These are phyloP conservation scores for Stenolophus ochropezus DNA, from an alignment of 2,888 invertebrate species.

Conservation along the genomic window DNA sequence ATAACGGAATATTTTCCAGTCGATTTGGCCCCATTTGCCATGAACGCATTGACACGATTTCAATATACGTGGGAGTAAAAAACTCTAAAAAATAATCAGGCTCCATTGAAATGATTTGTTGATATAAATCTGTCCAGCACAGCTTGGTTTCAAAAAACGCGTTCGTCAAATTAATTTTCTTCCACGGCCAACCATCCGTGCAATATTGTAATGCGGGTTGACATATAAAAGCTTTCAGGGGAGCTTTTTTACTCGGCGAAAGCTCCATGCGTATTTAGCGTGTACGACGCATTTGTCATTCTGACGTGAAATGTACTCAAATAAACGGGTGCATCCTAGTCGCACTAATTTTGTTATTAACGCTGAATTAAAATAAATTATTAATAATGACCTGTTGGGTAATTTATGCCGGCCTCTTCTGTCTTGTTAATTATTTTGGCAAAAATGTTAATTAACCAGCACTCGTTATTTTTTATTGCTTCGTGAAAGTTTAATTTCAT, in stretches of 20 bases:
- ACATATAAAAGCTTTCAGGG: conserved; percentile 54
- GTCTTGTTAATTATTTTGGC: not conserved
- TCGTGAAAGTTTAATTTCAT: conserved; percentile 3
- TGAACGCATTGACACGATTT: not conserved
- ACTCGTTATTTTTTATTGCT: conserved; percentile 19
- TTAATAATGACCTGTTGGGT: conserved; percentile 1
- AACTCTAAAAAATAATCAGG: conserved; percentile 30
- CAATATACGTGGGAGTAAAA: not conserved
- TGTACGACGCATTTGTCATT: conserved; percentile 38
- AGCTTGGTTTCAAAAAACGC: conserved; percentile 27
- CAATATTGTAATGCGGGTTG: conserved; percentile 52
- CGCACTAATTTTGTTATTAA: conserved; percentile 15
- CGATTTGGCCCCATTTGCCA: not conserved
- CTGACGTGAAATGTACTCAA: conserved; percentile 22
- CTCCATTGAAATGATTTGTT: conserved; percentile 38
- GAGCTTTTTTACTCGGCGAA: conserved; percentile 37
- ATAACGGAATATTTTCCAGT: not conserved
- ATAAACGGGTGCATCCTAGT: conserved; percentile 41
- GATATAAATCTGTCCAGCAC: conserved; percentile 43
- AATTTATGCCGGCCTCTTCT: conserved; percentile 4
- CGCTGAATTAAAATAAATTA: conserved; percentile 33
- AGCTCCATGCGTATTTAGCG: conserved; percentile 32
- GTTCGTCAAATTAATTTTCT: conserved; percentile 49
- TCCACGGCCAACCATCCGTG: conserved; percentile 31
- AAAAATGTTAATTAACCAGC: not conserved